Evolutionary conservation across 2,888 invertebrate species (phyloP).

Genomic region (Nymphalis c-album): DNA sequence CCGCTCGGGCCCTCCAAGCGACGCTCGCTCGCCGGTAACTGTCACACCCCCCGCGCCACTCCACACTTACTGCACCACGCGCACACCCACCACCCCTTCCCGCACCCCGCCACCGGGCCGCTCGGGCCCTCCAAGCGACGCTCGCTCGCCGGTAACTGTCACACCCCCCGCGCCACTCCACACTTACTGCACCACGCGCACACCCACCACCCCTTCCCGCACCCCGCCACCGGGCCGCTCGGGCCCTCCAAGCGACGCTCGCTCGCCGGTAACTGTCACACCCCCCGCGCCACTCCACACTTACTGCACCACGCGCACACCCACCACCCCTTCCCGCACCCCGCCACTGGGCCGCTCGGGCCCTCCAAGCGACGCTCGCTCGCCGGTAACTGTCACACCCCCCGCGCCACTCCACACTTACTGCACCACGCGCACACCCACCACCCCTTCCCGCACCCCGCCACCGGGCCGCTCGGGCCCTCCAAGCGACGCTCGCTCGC

Average conservation of each 20-base stretch:
- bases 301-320: background rate
- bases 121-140: constrained; percentile 95
- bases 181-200: constrained; percentile 96
- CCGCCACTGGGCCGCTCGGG: constrained; percentile 95
- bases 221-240: constrained; percentile 95
- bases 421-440: constrained; percentile 96
- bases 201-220: constrained; percentile 96
- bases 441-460: constrained; percentile 97
- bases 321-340: constrained; percentile 88
- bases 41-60: background rate
- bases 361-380: constrained; percentile 94
- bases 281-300: background rate
- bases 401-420: too few relatives aligned
- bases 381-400: constrained; percentile 81
- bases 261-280: constrained; percentile 84
- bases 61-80: background rate
- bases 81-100: constrained; percentile 76
- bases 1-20: constrained; percentile 96
- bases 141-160: constrained; percentile 87
- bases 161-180: too few relatives aligned
- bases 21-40: constrained; percentile 89
- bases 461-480: constrained; percentile 96
- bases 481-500: constrained; percentile 94
- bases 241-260: constrained; percentile 96
- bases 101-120: constrained; percentile 96